These are phyloP conservation scores for Bovichtus variegatus DNA, from an alignment of 2,797 vertebrate genomes.

Conservation along the genomic window DNA sequence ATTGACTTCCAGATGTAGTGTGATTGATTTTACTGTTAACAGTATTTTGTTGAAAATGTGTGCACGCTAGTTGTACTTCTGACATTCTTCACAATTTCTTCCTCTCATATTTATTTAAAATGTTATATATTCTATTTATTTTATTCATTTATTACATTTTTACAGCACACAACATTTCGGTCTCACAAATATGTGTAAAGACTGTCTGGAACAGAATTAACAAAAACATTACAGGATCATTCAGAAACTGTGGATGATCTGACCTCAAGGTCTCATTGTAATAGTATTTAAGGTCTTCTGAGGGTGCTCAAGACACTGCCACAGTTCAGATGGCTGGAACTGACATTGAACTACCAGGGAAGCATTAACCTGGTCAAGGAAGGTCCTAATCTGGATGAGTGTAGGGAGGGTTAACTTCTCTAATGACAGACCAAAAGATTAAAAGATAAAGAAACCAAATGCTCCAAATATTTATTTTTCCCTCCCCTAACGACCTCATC, in stretches of 20 bases:
- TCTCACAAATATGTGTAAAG: neutral
- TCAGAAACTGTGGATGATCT: neutral
- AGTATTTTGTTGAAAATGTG: too few species aligned
- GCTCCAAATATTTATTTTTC: slow-evolving; percentile 23
- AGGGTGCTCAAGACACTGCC: too few species aligned
- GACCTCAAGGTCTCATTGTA: too few species aligned
- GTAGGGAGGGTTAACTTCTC: slow-evolving; percentile 37
- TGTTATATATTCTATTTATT: neutral
- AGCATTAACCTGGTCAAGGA: slow-evolving; percentile 28
- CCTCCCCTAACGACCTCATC: neutral
- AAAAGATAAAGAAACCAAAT: slow-evolving; percentile 58
- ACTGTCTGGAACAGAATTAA: neutral
- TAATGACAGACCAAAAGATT: slow-evolving; percentile 59
- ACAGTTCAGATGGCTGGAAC: too few species aligned
- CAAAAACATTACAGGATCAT: neutral
- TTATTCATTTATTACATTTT: neutral
- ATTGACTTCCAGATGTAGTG: slow-evolving; percentile 82
- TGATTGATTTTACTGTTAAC: too few species aligned
- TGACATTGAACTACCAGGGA: neutral
- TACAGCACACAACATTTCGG: neutral
- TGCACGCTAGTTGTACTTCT: too few species aligned
- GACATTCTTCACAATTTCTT: neutral
- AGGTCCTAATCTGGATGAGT: slow-evolving; percentile 61
- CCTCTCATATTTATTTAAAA: neutral
- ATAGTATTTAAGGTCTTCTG: too few species aligned